Evolutionary conservation across 1,140 invertebrate species (phyloP), one percentile per base, ranked within the genome.

Genomic region (Pogonomyrmex barbatus): DNA sequence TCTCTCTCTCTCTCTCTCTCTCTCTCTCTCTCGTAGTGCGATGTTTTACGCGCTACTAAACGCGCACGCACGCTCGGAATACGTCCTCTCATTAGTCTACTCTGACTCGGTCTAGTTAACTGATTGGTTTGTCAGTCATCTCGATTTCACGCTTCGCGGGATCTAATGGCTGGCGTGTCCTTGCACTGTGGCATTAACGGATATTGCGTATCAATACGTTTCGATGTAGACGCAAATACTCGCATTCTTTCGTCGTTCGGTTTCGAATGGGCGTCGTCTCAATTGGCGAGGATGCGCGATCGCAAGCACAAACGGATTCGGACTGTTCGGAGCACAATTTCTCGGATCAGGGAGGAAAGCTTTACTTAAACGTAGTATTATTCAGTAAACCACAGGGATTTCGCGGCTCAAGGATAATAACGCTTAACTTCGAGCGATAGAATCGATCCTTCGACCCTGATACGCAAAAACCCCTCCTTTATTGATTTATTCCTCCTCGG

Each of bases 91-190:
- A 92, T 94, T 93, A 94, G 91, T 91, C 88, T 89, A 87, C 58
- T 92, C 89, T 89, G 90, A 92, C 89, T 90, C 91, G 92, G 89
- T 93, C 90, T 90, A 92, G 91, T 94, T 93, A 92, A 91, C 91
- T 94, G 93, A 94, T 95, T 94, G 94, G 93, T 91, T 91, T 86
- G 90, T 81, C 90, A 92, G 92, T 94, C 93, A 94, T 94, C 94
- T 94, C 91, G 88, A 94, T 95, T 94, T 94, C 93, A 94, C 92
- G 94, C 88, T 93, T 86, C 89, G 75, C 88, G 83, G 90, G 90
- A 90, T 85, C 63, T 79, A 68, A 36, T 88, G 68, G 88, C 83
- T 90, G 89, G 47, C 70, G 58, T 79, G 52, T 84, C 54, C 58
- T 76, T 73, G 62, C 52, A 50, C 73, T 39, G 62, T 24, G 76